phyloP scores from a whole-genome alignment of 2,888 invertebrate genomes.

The Eledone cirrhosa region DNA sequence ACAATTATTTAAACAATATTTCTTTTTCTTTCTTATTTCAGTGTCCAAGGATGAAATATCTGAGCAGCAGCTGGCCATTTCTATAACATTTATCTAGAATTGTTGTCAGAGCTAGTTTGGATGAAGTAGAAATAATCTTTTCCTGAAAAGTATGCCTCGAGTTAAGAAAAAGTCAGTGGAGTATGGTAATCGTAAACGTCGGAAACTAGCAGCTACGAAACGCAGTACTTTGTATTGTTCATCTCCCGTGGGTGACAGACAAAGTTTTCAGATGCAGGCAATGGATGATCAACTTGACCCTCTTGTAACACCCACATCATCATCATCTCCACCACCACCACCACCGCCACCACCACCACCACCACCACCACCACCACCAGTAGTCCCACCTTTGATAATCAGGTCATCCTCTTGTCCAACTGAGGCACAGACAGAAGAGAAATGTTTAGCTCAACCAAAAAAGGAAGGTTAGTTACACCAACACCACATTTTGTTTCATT shows the following conservation, averaged over 20 bases:
- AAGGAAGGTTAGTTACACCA: no score
- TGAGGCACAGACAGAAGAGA: no score
- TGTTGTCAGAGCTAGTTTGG: no score
- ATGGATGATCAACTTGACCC: neutral
- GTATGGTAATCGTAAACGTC: constrained; percentile 1
- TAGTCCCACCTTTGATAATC: no score
- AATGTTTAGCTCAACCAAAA: no score
- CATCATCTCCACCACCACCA: constrained; percentile 5
- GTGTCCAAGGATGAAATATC: neutral
- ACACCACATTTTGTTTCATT: no score
- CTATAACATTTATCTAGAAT: no score
- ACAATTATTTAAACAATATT: neutral
- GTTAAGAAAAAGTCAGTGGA: constrained; percentile 15
- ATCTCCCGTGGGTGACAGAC: neutral
- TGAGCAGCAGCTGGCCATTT: no score
- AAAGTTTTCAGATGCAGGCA: neutral
- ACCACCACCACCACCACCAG: no score
- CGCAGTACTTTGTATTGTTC: neutral
- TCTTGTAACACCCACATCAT: neutral
- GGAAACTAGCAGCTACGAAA: constrained; percentile 3
- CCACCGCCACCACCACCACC: no score
- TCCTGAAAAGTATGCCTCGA: neutral
- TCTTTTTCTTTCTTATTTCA: neutral
- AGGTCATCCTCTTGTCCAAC: no score
- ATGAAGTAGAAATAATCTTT: no score